Base-by-base conservation (phyloP, 1,140 invertebrate genomes). In the Notospermus geniculatus region DNA sequence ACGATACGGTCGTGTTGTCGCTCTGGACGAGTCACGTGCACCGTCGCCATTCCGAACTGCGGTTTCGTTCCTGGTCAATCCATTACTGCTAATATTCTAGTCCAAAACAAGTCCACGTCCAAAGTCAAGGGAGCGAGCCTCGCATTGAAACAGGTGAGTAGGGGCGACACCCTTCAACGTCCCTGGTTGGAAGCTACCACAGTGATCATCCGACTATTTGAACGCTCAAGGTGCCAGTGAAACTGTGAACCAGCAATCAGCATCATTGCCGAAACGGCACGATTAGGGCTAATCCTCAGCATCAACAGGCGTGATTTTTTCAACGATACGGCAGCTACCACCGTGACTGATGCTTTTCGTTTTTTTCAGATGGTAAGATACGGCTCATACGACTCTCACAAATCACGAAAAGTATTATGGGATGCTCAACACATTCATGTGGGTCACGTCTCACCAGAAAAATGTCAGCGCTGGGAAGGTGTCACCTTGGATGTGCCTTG, bases 61-160 rank as follows among this genome's bases (percentile, higher is more conserved):
- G 46, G 46, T 9, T 50, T 50, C 46, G 46, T 50, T n/a, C 46
- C 46, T 19, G 46, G 46, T 23, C 46, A 50, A n/a, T 23, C 25
- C 25, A 50, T 50, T 23, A 19, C 19, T 27, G 46, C 46, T 27
- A 27, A 50, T 27, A 50, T 50, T n/a, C n/a, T 19, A 19, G 46
- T 50, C 19, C n/a, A 50, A 50, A 50, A 50, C 46, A 50, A 50
- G 25, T 50, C 46, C n/a, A 50, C 46, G n/a, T 27, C 19, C 25
- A 50, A 50, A 50, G 46, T 50, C n/a, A 19, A 50, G 25, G 46
- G 46, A 50, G 46, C 46, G n/a, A 50, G 19, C n/a, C 25, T 50
- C 9, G n/a, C 46, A 7, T 27, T 50, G 25, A 50, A 50, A 50
- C 46, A 50, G 46, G 46, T 50, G 46, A 50, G 25, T 7, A 50